Percentiles rank a stretch among this genome's conserved stretches.
These are phyloP conservation scores for Catamblyrhynchus diadema DNA, from an alignment of 2,797 vertebrate species.

Conservation along the genomic window DNA sequence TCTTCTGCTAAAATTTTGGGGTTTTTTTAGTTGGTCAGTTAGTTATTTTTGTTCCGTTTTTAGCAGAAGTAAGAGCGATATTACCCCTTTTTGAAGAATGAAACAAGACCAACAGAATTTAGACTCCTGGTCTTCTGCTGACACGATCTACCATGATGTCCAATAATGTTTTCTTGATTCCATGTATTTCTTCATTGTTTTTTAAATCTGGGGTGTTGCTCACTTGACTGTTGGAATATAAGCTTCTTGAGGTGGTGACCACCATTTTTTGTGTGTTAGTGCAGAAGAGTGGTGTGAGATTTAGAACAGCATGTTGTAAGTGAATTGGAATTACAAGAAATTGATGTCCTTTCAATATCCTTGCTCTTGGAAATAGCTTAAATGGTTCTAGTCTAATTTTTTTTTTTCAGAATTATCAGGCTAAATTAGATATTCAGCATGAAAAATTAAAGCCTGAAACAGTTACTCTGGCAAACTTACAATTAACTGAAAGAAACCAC, in stretches of 20 bases:
- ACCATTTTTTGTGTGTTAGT: neutral
- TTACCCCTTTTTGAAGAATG: neutral
- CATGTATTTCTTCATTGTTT: neutral
- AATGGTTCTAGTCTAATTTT: neutral
- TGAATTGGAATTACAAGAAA: neutral
- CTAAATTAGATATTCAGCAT: neutral
- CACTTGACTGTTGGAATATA: neutral
- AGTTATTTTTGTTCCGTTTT: neutral
- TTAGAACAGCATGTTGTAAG: neutral
- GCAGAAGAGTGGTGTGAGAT: neutral
- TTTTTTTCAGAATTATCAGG: neutral
- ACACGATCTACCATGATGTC: neutral
- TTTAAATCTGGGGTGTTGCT: neutral
- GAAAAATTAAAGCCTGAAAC: neutral
- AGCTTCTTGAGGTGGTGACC: neutral
- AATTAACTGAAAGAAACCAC: neutral
- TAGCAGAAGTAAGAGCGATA: neutral
- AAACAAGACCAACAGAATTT: neutral
- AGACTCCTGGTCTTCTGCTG: neutral
- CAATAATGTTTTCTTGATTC: neutral
- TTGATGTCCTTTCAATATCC: neutral
- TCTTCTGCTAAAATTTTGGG: neutral
- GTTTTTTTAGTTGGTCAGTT: neutral
- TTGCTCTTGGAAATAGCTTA: neutral
- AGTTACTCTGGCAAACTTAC: neutral